Evolutionary conservation across 2,888 invertebrate genomes (phyloP), one percentile per base, ranked within the genome.

Genomic region (Caenorhabditis imperialis): DNA sequence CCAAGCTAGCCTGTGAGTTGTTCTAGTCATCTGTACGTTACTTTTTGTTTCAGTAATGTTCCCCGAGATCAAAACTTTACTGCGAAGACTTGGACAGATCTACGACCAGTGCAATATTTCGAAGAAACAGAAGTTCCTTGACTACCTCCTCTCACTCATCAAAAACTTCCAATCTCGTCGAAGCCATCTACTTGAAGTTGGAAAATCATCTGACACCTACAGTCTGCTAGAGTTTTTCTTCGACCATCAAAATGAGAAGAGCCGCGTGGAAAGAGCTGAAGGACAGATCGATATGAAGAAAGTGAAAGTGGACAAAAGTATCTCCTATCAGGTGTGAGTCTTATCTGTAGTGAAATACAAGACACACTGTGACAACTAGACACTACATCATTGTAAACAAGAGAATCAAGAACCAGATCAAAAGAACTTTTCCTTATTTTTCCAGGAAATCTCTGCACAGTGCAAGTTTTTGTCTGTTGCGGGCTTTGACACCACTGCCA

Each of bases 401-500:
- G n/a, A n/a, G n/a, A n/a, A n/a, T n/a, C n/a, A n/a, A n/a, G n/a
- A n/a, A n/a, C n/a, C n/a, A n/a, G n/a, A n/a, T n/a, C 30, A 30
- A 30, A 7, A 30, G 30, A 30, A 6, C 6, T 7, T 30, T 30
- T 30, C 7, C 6, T 30, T 30, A 6, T 30, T 6, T 44, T 65
- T 79, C 45, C 60, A 84, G 84, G 84, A 84, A 81, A 77, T 81
- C 14, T 47, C 57, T 3, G 79, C 84, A 6, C 80, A 81, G 35
- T 79, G 78, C 65, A 77, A 82, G 18, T 84, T 84, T 35, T 51
- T 84, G 8, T 81, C 84, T 0, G 79, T 82, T 1, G 84, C 84
- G n/a, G 83, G 83, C n/a, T 84, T 84, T 38, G 83, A 84, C 45
- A 84, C 83, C 14, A 84, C 83, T 33, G 78, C 83, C 10, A 84